Percentiles rank a stretch among this genome's conserved stretches.
These are phyloP conservation scores for Holacanthus passer DNA, from an alignment of 2,113 vertebrate genomes.

Conservation along the genomic window DNA sequence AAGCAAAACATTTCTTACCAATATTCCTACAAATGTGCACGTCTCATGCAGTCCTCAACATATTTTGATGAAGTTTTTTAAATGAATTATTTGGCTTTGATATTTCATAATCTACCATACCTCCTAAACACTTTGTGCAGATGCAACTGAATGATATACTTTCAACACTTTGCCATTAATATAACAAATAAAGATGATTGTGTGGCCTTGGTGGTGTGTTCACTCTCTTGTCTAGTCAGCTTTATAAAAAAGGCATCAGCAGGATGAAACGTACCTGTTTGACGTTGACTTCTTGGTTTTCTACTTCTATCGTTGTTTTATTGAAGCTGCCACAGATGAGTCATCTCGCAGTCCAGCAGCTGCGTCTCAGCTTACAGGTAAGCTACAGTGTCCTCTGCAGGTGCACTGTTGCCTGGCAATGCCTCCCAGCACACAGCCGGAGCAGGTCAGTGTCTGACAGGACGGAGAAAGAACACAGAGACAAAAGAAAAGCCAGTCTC, in stretches of 20 bases:
- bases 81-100: neutral
- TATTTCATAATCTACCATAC: neutral
- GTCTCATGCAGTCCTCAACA: no score
- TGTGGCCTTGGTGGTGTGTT: no score
- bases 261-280: slow-evolving; percentile 47
- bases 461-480: no score
- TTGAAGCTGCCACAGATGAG: slow-evolving; percentile 4
- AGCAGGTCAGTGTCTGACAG: neutral
- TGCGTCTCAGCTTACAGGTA: slow-evolving; percentile 62
- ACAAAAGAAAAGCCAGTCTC: no score
- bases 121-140: no score
- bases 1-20: no score
- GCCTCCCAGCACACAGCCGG: slow-evolving; percentile 15
- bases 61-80: no score
- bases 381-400: slow-evolving; percentile 43
- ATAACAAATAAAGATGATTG: no score
- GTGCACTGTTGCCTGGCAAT: slow-evolving; percentile 61
- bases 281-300: neutral
- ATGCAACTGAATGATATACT: no score
- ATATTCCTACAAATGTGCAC: no score
- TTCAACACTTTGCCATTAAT: no score
- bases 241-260: neutral
- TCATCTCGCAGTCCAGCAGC: slow-evolving; percentile 10
- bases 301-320: neutral
- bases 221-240: neutral